Evolutionary conservation across 2,797 vertebrate genomes (phyloP).

Genomic region (Urophycis tenuis): DNA sequence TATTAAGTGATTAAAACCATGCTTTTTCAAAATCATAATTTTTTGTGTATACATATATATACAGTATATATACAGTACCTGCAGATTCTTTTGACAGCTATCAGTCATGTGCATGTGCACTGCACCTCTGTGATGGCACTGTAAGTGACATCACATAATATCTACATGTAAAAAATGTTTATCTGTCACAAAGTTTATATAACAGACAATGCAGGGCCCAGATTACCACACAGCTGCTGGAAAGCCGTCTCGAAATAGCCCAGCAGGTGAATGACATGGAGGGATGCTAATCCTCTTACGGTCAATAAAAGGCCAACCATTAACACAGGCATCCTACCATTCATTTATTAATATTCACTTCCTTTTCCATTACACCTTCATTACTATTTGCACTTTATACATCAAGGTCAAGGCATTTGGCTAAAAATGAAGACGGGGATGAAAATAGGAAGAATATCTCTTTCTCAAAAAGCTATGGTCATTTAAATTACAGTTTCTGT

Average conservation of each 20-base stretch:
- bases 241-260: slow-evolving; percentile 8
- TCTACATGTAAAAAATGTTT: slow-evolving; percentile 1
- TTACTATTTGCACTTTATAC: slow-evolving; percentile 70
- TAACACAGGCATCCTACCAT: slow-evolving; percentile 50
- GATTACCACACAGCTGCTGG: slow-evolving; percentile 14
- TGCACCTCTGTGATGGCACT: not conserved
- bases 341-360: slow-evolving; percentile 69
- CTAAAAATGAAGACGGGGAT: slow-evolving; percentile 53
- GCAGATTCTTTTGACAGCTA: not conserved
- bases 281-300: slow-evolving; percentile 51
- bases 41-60: not conserved
- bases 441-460: slow-evolving; percentile 46
- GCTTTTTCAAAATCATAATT: not conserved
- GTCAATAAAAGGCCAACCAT: slow-evolving; percentile 35
- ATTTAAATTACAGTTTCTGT: slow-evolving; percentile 62
- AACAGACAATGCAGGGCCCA: slow-evolving; percentile 10
- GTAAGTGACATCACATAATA: not conserved
- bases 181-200: not conserved
- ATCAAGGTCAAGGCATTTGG: slow-evolving; percentile 70
- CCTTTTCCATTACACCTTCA: slow-evolving; percentile 62
- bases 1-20: slow-evolving; percentile 1
- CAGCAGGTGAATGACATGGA: slow-evolving; percentile 40
- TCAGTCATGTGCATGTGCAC: not conserved
- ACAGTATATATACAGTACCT: not conserved
- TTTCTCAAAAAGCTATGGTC: slow-evolving; percentile 57